These are phyloP conservation scores for Orientallactaga bullata DNA, from an alignment of 2,113 vertebrate genomes.

Conservation along the genomic window DNA sequence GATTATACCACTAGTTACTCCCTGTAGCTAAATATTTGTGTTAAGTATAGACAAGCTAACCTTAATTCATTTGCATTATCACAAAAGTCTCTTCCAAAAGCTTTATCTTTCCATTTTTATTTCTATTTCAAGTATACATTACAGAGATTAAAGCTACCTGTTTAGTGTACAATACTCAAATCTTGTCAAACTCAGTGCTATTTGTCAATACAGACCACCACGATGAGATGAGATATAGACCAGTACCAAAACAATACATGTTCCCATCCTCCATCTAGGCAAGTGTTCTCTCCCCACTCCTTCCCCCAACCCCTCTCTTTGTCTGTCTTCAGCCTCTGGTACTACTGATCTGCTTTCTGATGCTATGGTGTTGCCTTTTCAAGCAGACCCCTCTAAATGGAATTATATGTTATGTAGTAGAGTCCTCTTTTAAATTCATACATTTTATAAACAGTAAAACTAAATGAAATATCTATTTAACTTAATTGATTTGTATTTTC, in stretches of 20 bases:
- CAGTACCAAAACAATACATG: no score
- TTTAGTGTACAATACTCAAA: neutral
- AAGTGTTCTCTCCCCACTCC: neutral
- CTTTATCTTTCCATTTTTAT: neutral
- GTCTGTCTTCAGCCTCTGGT: neutral
- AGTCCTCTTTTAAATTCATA: conserved; percentile 4
- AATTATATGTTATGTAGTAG: neutral
- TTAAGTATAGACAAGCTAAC: neutral
- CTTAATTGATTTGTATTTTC: conserved; percentile 37
- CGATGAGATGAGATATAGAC: neutral
- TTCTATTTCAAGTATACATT: conserved; percentile 25
- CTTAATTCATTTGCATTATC: conserved; percentile 16
- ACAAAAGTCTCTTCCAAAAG: neutral
- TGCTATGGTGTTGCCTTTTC: neutral
- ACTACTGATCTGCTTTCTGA: neutral
- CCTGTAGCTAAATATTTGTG: neutral
- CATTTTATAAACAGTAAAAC: conserved; percentile 1
- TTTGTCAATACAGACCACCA: neutral
- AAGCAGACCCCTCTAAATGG: neutral
- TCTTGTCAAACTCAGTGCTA: neutral
- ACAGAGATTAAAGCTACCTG: neutral
- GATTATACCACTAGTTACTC: neutral
- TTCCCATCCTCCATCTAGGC: fast-evolving
- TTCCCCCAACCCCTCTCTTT: neutral
- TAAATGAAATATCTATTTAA: conserved; percentile 7